Base-by-base conservation (phyloP, 1,140 invertebrate genomes). In the Polypedilum vanderplanki region DNA sequence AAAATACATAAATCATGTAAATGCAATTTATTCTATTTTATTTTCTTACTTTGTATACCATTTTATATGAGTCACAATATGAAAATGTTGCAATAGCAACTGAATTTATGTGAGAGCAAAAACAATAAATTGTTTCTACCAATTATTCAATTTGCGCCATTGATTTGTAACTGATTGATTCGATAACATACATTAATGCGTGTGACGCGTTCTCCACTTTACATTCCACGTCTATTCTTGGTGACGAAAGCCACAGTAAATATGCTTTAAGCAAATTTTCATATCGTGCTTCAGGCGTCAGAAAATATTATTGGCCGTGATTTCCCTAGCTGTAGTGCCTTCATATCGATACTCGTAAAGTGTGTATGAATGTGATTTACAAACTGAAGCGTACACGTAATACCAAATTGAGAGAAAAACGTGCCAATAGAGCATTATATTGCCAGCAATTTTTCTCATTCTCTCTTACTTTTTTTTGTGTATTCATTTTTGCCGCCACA, bases 231-330 rank as follows among this genome's bases (percentile, higher is more conserved):
- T 57, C 12, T 12, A 12, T n/a, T 33, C 46, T 57, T 57, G 46
- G n/a, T 57, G 46, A 57, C 46, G 46, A 57, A 57, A 57, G 46
- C 46, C 46, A 57, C 46, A 57, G 46, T 57, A 57, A 57, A 57
- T 57, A 57, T 15, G n/a, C 46, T n/a, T 57, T 12, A 33, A 33
- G 24, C 24, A 33, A 1, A 33, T 33, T 33, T 33, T 33, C 24
- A 5, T 33, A 5, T 33, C 24, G 24, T 33, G 24, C 24, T 33
- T 33, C 24, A 33, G 24, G 24, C 24, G 24, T 33, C 24, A 33
- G 24, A 33, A 33, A 33, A 33, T 33, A 33, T 33, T 33, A 33
- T 33, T 33, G 24, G 24, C 24, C 5, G 24, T 33, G 24, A 33
- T 33, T 33, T 33, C 24, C 1, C 24, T 33, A 33, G 24, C 24